phyloP scores from a whole-genome alignment of 2,797 vertebrate species.

The Ceyx erithaca region DNA sequence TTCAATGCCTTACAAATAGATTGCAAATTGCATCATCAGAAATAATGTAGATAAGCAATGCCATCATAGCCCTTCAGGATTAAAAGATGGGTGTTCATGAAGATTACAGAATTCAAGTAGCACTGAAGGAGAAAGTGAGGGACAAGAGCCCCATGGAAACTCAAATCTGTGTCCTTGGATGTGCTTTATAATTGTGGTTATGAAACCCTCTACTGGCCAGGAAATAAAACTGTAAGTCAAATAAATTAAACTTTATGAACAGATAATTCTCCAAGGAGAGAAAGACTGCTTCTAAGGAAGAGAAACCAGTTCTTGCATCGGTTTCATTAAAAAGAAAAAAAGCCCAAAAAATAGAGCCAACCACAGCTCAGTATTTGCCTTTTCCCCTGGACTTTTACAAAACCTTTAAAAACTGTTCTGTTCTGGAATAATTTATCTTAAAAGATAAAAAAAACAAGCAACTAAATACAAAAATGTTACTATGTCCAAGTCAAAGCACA shows the following conservation, averaged over 20 bases:
- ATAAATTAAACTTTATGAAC: background rate
- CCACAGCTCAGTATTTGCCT: background rate
- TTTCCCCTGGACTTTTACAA: background rate
- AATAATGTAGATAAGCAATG: background rate
- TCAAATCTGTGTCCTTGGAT: background rate
- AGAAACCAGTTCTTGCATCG: fast-evolving
- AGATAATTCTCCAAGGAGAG: background rate
- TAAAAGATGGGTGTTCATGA: background rate
- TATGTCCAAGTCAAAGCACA: background rate
- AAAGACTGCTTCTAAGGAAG: background rate
- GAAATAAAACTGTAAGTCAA: background rate
- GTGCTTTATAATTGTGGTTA: background rate
- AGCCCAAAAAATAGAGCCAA: background rate
- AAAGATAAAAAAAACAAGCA: background rate
- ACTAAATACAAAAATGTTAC: background rate
- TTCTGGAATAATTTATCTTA: background rate
- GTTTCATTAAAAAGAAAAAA: background rate
- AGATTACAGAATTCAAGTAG: background rate
- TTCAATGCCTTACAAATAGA: background rate
- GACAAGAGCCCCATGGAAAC: background rate
- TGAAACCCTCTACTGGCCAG: constrained; percentile 52
- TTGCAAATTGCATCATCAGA: background rate
- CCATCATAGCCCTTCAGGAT: background rate
- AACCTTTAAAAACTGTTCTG: background rate
- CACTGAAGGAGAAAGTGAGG: background rate